A percentile compares a stretch with the other conserved stretches of the same genome.
Conservation (phyloP, 2,113 vertebrate genomes). For the Dolichotis patagonum region DNA sequence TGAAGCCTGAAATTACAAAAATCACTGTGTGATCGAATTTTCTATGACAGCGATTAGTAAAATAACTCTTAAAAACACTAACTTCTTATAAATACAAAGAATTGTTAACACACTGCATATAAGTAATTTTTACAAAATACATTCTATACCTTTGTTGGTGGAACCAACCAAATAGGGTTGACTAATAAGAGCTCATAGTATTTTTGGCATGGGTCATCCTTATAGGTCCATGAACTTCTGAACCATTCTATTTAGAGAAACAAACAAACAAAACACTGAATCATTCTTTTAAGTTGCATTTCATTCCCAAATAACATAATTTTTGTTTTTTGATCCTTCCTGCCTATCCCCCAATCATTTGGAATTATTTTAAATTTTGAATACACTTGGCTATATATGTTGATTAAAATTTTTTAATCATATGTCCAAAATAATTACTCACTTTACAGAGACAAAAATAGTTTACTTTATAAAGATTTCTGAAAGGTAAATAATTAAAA, state of each 20-base stretch:
- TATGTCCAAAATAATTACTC: slow-evolving; percentile 6
- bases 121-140: slow-evolving; percentile 46
- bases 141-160: slow-evolving; percentile 93
- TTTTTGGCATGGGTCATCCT: slow-evolving; percentile 94
- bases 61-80: not conserved
- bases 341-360: not conserved
- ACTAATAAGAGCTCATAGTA: slow-evolving; percentile 94
- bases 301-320: slow-evolving; percentile 52
- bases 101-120: not conserved
- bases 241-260: slow-evolving; percentile 89
- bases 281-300: not conserved
- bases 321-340: slow-evolving; percentile 40
- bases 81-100: slow-evolving; percentile 2
- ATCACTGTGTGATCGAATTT: not conserved
- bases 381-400: not conserved
- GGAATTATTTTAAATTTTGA: slow-evolving; percentile 18
- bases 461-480: slow-evolving; percentile 38
- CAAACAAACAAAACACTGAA: slow-evolving; percentile 63
- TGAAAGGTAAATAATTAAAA: slow-evolving; percentile 32
- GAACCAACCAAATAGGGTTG: slow-evolving; percentile 93
- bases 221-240: slow-evolving; percentile 90
- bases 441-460: slow-evolving; percentile 15
- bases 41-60: not conserved
- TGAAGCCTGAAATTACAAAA: not conserved
- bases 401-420: not conserved